A percentile compares a stretch with the other conserved stretches of the same genome.
Conservation (phyloP, 1,140 invertebrate species). For the Zaprionus inermis region DNA sequence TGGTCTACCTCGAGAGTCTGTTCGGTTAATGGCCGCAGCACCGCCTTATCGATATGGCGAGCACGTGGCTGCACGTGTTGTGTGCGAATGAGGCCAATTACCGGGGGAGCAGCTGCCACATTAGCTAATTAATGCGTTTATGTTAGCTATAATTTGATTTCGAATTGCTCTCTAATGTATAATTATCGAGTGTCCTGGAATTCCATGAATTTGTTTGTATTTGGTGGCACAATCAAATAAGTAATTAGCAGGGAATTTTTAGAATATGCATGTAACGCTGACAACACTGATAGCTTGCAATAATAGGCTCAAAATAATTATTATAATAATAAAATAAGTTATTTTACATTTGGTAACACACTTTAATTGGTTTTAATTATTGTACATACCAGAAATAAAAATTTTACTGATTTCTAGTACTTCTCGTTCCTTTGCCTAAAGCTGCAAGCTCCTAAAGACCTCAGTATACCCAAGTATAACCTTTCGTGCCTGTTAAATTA, state of each 20-base stretch:
- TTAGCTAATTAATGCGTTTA: slow-evolving; percentile 9
- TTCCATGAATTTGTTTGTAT: not conserved
- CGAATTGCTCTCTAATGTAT: not conserved
- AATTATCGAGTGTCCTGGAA: not conserved
- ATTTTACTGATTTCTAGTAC: too few relatives aligned
- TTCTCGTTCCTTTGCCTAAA: too few relatives aligned
- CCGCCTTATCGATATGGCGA: not conserved
- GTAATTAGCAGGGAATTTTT: not conserved
- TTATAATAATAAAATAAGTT: too few relatives aligned
- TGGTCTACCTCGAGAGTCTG: not conserved
- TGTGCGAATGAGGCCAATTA: not conserved
- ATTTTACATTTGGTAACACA: too few relatives aligned
- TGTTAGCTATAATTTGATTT: not conserved
- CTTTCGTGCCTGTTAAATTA: too few relatives aligned
- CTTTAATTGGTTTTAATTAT: too few relatives aligned
- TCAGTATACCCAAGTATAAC: too few relatives aligned
- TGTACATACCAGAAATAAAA: too few relatives aligned
- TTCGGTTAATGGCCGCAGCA: not conserved
- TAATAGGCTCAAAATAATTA: too few relatives aligned
- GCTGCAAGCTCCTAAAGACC: too few relatives aligned
- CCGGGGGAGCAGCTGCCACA: not conserved
- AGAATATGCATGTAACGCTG: not conserved
- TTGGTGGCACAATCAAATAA: not conserved
- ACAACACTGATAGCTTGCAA: too few relatives aligned
- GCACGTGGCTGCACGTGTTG: not conserved